These are phyloP conservation scores for Tonatia bakeri DNA, from an alignment of 2,113 vertebrate genomes.

Conservation along the genomic window DNA sequence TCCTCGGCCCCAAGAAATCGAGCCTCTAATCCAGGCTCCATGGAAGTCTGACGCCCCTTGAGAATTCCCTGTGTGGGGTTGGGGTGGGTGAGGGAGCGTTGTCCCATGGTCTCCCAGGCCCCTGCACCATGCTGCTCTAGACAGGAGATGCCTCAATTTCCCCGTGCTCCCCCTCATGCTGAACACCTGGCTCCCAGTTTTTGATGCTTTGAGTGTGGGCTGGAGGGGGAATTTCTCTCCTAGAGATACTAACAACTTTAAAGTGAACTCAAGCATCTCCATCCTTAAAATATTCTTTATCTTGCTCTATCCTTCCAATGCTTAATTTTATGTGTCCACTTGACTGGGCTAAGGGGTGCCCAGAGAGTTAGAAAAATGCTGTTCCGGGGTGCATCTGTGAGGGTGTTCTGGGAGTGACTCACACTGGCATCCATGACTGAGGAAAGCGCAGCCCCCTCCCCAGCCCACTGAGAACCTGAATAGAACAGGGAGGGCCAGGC, in stretches of 20 bases:
- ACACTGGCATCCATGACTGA: no score
- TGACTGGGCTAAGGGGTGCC: background rate
- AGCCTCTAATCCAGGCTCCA: background rate
- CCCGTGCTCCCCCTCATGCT: background rate
- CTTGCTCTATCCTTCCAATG: background rate
- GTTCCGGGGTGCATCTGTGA: background rate
- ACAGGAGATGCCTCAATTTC: background rate
- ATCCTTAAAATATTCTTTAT: background rate
- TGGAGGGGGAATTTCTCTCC: background rate
- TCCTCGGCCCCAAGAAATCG: background rate
- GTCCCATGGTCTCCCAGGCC: background rate
- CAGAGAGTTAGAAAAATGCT: background rate
- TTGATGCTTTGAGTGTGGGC: background rate
- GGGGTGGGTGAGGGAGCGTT: rapidly evolving
- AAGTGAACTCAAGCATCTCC: background rate
- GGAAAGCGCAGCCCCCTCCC: background rate
- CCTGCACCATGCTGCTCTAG: background rate
- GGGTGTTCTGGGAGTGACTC: background rate
- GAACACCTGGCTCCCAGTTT: background rate
- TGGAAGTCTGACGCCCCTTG: background rate
- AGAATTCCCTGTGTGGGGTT: background rate
- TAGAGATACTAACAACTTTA: background rate
- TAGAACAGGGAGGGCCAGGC: background rate
- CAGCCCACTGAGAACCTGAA: background rate
- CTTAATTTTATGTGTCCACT: background rate